Percentiles rank a stretch among this genome's conserved stretches.
These are phyloP conservation scores for Phrynocephalus forsythii DNA, from an alignment of 2,797 vertebrate genomes.

Conservation along the genomic window DNA sequence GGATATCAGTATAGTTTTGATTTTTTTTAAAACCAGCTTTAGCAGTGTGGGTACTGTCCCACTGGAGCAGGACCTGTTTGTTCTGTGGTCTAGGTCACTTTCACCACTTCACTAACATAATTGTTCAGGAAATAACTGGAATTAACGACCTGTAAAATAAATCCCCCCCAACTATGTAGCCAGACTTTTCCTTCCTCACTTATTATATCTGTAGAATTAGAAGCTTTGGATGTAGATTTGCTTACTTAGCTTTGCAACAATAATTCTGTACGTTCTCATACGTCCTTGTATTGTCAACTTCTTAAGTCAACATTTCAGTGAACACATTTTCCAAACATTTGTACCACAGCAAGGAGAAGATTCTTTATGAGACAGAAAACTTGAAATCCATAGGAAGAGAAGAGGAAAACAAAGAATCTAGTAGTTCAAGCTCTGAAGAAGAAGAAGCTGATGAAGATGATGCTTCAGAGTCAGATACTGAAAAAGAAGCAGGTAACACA, in stretches of 20 bases:
- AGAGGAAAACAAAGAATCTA: slow-evolving; percentile 78
- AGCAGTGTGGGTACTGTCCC: not conserved
- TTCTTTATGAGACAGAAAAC: slow-evolving; percentile 77
- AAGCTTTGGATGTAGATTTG: not conserved
- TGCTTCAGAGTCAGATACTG: slow-evolving; percentile 79
- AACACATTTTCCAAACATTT: slow-evolving; percentile 18
- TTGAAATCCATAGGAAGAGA: slow-evolving; percentile 74
- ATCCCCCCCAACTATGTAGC: too few species aligned
- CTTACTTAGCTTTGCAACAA: not conserved
- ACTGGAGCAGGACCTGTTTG: not conserved
- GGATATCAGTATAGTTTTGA: too few species aligned
- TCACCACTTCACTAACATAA: not conserved
- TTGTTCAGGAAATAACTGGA: not conserved
- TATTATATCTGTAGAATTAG: not conserved
- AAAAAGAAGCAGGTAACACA: slow-evolving; percentile 78
- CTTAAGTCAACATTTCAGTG: slow-evolving; percentile 3
- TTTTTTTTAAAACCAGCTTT: not conserved
- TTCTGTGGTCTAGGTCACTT: not conserved
- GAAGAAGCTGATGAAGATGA: slow-evolving; percentile 81
- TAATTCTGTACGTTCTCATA: not conserved
- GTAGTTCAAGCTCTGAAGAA: slow-evolving; percentile 81
- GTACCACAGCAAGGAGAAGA: slow-evolving; percentile 79
- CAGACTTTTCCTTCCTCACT: not conserved
- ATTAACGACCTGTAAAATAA: not conserved
- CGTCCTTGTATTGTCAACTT: not conserved